Evolutionary conservation across 2,888 invertebrate genomes (phyloP), one percentile per base, ranked within the genome.

Genomic region (Harpalus rubripes): DNA sequence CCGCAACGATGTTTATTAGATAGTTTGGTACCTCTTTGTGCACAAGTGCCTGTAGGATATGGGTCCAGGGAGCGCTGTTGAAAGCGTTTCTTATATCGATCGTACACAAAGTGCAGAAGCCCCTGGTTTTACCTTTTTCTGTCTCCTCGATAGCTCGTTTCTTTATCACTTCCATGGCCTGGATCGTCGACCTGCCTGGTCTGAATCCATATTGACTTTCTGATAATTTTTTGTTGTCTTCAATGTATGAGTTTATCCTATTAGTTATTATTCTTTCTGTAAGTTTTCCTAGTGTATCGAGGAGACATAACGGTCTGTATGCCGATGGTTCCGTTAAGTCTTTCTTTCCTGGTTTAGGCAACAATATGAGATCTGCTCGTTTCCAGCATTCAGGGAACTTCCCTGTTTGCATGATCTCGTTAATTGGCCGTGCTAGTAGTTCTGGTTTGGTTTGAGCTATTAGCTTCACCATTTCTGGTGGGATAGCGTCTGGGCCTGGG

Each of bases 271-370:
- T 0, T 12, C 7, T 10, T 61, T 86, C 84, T 10, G 61, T 26
- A 0, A 81, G 1, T 18, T 86, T 84, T 0, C 81, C 84, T 0
- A 84, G 1, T 0, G 56, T 61, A 58, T 72, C 44, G 8, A 86
- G n/a, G n/a, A 86, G 65, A 78, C 84, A 84, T 7, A 84, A 81
- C 0, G 86, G 86, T 18, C 84, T 63, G 39, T 81, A 86, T 2
- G 32, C 15, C 2, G 8, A 4, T 2, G 84, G 52, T 3, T 22
- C 7, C 7, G n/a, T 52, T 10, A 59, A 1, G 0, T 61, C 18
- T 10, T 26, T 4, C 26, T 84, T 84, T 0, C 56, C 52, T 12
- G 58, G 58, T 12, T 83, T 83, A 15, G 12, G 72, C 1, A 26
- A 10, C 1, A 39, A 68, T 0, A 83, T 52, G 7, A 83, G 8